Evolutionary conservation across 2,888 invertebrate species (phyloP).

Genomic region (Hirudinaria manillensis): DNA sequence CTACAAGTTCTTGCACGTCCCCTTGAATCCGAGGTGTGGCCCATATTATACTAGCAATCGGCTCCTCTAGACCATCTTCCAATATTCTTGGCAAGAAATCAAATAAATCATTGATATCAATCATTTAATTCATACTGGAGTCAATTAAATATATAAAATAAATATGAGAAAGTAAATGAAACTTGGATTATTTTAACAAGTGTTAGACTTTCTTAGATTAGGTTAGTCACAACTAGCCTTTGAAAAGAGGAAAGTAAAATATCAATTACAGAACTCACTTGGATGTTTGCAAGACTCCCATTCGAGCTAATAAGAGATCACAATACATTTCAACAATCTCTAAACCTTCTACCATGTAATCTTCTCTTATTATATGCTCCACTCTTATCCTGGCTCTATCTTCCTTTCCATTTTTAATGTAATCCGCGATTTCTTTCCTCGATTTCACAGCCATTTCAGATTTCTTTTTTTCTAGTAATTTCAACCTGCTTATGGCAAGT

Average conservation of each 20-base stretch:
- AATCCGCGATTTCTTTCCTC: constrained; percentile 93
- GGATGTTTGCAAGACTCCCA: constrained; percentile 72
- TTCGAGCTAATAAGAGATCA: constrained; percentile 87
- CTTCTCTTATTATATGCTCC: constrained; percentile 96
- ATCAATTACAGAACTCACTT: constrained; percentile 2
- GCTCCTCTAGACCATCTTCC: constrained; percentile 89
- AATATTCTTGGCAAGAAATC: constrained; percentile 60
- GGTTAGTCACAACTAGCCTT: not conserved
- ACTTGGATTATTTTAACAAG: not conserved
- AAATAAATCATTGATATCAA: not conserved
- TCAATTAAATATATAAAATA: not conserved
- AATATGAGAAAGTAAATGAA: not conserved
- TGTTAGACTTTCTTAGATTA: not conserved
- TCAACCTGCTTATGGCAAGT: constrained; percentile 73
- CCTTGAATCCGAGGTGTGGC: constrained; percentile 77
- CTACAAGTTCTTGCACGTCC: constrained; percentile 64
- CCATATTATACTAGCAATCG: constrained; percentile 94
- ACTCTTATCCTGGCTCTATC: constrained; percentile 85
- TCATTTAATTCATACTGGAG: not conserved
- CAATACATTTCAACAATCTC: constrained; percentile 99
- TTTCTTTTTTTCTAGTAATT: constrained; percentile 83
- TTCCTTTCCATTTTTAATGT: constrained; percentile 58
- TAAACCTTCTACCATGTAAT: constrained; percentile 98
- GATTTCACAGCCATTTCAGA: constrained; percentile 92
- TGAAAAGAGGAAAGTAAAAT: not conserved